phyloP scores from a whole-genome alignment of 1,140 invertebrate genomes.

The Drosophila mayri region DNA sequence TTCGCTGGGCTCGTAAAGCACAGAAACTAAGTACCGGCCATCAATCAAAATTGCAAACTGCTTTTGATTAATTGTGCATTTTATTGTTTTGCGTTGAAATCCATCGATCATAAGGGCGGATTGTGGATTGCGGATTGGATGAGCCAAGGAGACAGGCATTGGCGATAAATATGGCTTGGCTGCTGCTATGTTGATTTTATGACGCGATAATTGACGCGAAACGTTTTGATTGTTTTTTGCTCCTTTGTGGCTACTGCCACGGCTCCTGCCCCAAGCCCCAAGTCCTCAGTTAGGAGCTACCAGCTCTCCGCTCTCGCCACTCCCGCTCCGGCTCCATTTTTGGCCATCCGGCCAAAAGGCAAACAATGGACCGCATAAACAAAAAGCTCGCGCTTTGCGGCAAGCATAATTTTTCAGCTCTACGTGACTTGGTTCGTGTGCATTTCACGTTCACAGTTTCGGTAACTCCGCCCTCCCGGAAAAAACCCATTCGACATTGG shows the following conservation, averaged over 20 bases:
- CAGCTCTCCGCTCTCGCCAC: not conserved
- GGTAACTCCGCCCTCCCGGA: conserved; percentile 13
- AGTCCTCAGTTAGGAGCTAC: not conserved
- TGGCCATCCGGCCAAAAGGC: conserved; percentile 36
- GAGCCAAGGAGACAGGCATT: conserved; percentile 26
- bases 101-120: conserved; percentile 64
- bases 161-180: conserved; percentile 44
- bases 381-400: conserved; percentile 60
- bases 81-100: conserved; percentile 76
- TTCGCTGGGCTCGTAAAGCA: conserved; percentile 37
- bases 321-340: not conserved
- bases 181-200: conserved; percentile 71
- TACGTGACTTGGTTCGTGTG: conserved; percentile 53
- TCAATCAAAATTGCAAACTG: conserved; percentile 75
- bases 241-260: conserved; percentile 29
- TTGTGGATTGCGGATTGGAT: conserved; percentile 10
- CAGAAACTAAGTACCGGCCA: conserved; percentile 64
- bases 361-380: conserved; percentile 64
- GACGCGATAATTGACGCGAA: conserved; percentile 81
- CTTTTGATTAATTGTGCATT: conserved; percentile 81
- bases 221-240: conserved; percentile 73
- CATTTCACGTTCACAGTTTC: conserved; percentile 36
- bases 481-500: conserved; percentile 33
- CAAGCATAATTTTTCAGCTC: conserved; percentile 56
- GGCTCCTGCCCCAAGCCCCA: not conserved